Percentiles rank a stretch among this genome's conserved stretches.
These are phyloP conservation scores for Melanogrammus aeglefinus DNA, from an alignment of 2,797 vertebrate genomes.

Conservation along the genomic window DNA sequence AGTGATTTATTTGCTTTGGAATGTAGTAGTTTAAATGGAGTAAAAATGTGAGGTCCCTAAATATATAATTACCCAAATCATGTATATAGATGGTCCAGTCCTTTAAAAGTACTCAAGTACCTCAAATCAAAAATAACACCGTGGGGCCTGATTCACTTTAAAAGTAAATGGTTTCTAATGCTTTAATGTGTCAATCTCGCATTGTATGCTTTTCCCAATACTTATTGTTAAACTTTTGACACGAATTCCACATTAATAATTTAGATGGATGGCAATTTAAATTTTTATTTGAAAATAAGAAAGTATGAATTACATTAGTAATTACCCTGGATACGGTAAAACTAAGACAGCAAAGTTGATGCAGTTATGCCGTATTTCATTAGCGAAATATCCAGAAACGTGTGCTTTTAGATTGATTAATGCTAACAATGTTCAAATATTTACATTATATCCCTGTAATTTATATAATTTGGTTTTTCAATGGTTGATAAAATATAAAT, in stretches of 20 bases:
- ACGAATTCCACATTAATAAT: background rate
- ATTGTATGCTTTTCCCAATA: background rate
- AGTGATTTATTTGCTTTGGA: background rate
- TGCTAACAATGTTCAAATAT: background rate
- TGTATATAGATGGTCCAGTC: background rate
- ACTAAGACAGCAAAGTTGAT: background rate
- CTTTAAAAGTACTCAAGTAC: background rate
- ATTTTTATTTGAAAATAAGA: background rate
- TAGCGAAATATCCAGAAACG: background rate
- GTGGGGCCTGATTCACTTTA: background rate
- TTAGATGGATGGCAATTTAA: background rate
- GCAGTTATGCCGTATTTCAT: background rate
- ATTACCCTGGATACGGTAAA: background rate
- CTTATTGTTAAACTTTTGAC: background rate
- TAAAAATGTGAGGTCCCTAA: background rate
- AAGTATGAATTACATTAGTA: background rate
- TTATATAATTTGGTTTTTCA: background rate
- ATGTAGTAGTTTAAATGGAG: background rate
- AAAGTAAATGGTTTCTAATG: background rate
- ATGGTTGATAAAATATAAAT: background rate
- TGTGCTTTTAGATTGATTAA: background rate
- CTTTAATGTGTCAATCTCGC: background rate
- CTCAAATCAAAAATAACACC: background rate
- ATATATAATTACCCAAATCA: background rate
- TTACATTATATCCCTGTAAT: background rate